A percentile compares a stretch with the other conserved stretches of the same genome.
phyloP scores from a whole-genome alignment of 2,888 invertebrate species.

The Salticus scenicus region DNA sequence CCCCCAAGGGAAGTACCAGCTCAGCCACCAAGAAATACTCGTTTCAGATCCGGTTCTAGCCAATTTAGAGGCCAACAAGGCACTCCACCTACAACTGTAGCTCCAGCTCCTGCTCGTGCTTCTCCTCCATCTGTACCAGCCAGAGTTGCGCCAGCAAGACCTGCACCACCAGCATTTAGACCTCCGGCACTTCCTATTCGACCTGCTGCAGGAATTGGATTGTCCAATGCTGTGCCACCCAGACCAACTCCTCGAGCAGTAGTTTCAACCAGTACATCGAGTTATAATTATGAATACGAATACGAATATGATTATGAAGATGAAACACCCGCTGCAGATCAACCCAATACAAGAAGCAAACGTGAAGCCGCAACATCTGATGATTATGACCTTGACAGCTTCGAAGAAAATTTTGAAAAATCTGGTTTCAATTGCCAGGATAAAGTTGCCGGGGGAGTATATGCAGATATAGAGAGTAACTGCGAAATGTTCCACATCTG shows the following conservation, averaged over 20 bases:
- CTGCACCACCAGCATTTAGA: constrained; percentile 42
- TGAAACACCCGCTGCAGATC: constrained; percentile 23
- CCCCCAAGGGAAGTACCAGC: constrained; percentile 21
- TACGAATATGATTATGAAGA: constrained; percentile 71
- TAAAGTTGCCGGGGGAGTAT: constrained; percentile 70
- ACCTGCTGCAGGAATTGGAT: not conserved
- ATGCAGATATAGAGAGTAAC: constrained; percentile 69
- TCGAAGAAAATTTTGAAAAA: constrained; percentile 5
- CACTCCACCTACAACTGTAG: constrained; percentile 11
- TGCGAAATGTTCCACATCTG: constrained; percentile 71
- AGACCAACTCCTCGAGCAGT: constrained; percentile 36
- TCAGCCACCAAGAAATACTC: constrained; percentile 28
- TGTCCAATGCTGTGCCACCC: constrained; percentile 26
- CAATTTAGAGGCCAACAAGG: constrained; percentile 51
- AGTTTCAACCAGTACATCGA: constrained; percentile 51
- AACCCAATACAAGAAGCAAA: constrained; percentile 24
- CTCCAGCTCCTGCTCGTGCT: constrained; percentile 15
- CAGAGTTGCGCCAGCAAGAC: constrained; percentile 20
- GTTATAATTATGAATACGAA: constrained; percentile 68
- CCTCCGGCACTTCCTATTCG: constrained; percentile 22
- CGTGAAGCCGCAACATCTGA: not conserved
- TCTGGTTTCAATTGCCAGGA: constrained; percentile 69
- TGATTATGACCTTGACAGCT: not conserved
- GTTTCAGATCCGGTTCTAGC: constrained; percentile 24
- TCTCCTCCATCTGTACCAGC: constrained; percentile 9